phyloP scores from a whole-genome alignment of 2,113 vertebrate species.

The Baryphthengus martii region DNA sequence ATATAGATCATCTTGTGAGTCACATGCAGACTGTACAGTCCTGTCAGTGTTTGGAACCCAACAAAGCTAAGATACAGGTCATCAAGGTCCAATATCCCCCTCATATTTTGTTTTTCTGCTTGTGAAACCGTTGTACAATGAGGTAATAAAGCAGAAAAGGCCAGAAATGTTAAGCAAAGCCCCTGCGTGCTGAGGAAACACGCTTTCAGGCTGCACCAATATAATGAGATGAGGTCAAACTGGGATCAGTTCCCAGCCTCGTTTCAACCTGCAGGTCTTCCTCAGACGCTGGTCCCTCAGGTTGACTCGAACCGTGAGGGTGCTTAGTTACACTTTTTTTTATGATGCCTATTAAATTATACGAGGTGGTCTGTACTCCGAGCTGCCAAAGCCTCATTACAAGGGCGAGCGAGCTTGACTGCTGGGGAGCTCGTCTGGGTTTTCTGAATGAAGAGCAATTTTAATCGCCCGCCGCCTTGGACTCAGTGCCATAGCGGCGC shows the following conservation, averaged over 20 bases:
- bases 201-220: not conserved
- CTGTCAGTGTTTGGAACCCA: not conserved
- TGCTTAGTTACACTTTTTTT: slow-evolving; percentile 33
- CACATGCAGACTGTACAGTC: not conserved
- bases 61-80: not conserved
- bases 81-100: not conserved
- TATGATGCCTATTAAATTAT: slow-evolving; percentile 24
- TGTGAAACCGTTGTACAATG: not conserved
- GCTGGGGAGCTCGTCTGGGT: not conserved
- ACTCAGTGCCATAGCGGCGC: not conserved
- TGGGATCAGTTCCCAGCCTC: not conserved
- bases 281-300: not conserved
- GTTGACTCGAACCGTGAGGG: not conserved
- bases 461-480: slow-evolving; percentile 22
- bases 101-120: not conserved
- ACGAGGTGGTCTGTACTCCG: not conserved
- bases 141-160: not conserved
- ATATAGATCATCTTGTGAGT: not conserved
- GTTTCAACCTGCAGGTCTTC: not conserved
- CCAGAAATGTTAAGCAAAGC: not conserved
- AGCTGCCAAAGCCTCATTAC: slow-evolving; percentile 24
- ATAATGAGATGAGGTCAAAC: slow-evolving; percentile 19
- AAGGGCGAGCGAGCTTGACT: not conserved
- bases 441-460: slow-evolving; percentile 43
- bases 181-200: not conserved